Evolutionary conservation across 2,113 vertebrate genomes (phyloP), one percentile per base, ranked within the genome.

Genomic region (Rhinopithecus roxellana): DNA sequence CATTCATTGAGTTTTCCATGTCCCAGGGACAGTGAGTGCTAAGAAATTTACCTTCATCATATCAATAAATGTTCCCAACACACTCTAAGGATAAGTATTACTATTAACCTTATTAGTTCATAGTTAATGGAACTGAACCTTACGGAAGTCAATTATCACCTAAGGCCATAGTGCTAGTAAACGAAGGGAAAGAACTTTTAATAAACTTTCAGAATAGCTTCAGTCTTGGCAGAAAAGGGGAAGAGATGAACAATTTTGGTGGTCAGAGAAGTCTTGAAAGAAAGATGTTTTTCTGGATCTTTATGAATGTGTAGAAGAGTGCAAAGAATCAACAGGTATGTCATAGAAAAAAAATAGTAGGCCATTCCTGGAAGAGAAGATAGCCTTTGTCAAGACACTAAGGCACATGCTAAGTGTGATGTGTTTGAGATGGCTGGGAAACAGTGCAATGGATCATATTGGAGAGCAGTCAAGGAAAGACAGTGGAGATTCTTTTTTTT

Each of bases 371-470:
- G 3, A 77, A 27, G 8, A 48, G 25, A 72, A 89, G 43, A 50
- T 2, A 48, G 3, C 0, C 11, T 72, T 89, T 85, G 14, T 6
- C 18, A 70, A 52, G 48, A 57, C 1, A 38, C 6, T 7, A 43
- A 75, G 13, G 23, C 16, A 38, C 3, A 25, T 32, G 16, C 38
- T 67, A 90, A 74, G 30, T n/a, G 13, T 18, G 2, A 30, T 35
- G 48, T 2, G 1, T 14, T 83, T 23, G 2, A 35, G 25, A 11
- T 14, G 16, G 6, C 35, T 72, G 74, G 25, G 45, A 30, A 78
- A 55, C 3, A 77, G 5, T 3, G 11, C 25, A 5, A 13, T 23
- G 14, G 18, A 12, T 6, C 5, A 10, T 20, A 40, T 0, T 12
- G n/a, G 38, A 69, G 18, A 79, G 40, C 3, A 79, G 6, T 32